Evolutionary conservation across 2,888 invertebrate genomes (phyloP).

Genomic region (Protodeltote pygarga): DNA sequence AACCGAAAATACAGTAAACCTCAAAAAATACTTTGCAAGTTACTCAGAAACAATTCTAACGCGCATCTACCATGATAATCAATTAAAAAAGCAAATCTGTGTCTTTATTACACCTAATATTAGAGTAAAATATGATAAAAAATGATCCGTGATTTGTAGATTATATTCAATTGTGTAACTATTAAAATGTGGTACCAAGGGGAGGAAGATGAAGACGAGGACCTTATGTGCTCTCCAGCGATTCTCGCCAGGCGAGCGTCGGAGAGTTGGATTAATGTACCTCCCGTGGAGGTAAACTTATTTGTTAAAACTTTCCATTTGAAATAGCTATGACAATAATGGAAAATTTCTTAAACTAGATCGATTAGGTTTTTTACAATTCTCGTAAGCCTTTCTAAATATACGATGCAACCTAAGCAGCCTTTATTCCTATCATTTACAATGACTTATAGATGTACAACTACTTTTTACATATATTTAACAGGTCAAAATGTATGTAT

Average conservation of each 20-base stretch:
- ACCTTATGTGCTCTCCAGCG: constrained; percentile 95
- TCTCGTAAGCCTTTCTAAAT: not conserved
- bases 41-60: constrained; percentile 24
- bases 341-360: not conserved
- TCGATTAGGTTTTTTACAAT: not conserved
- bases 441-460: constrained; percentile 8
- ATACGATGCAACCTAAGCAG: not conserved
- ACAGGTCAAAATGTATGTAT: constrained; percentile 34
- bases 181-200: constrained; percentile 91
- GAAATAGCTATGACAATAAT: no score
- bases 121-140: constrained; percentile 26
- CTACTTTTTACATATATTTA: not conserved
- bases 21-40: constrained; percentile 48
- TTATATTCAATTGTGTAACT: constrained; percentile 34
- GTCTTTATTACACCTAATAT: constrained; percentile 2
- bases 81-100: constrained; percentile 8
- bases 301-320: constrained; percentile 21
- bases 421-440: not conserved
- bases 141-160: constrained; percentile 33
- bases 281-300: constrained; percentile 92
- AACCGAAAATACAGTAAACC: constrained; percentile 60
- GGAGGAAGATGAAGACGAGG: constrained; percentile 94
- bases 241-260: constrained; percentile 94
- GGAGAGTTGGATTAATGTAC: constrained; percentile 96
- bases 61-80: constrained; percentile 21